A percentile compares a stretch with the other conserved stretches of the same genome.
phyloP scores from a whole-genome alignment of 1,140 invertebrate genomes.

The Centruroides vittatus region DNA sequence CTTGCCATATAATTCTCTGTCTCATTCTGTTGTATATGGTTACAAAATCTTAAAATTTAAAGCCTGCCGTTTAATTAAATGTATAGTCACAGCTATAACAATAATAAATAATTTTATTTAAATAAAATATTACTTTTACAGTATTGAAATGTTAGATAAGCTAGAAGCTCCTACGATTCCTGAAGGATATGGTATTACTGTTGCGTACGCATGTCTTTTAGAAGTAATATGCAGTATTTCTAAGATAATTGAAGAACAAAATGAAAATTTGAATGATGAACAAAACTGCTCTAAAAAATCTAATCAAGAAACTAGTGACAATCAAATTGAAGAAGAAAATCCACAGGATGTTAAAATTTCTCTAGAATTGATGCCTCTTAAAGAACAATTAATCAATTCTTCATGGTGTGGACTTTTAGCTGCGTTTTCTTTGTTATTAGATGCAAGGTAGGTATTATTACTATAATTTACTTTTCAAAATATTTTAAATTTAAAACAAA shows the following conservation, averaged over 20 bases:
- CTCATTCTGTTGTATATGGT: no score
- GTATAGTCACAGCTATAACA: no score
- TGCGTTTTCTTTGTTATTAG: slow-evolving; percentile 76
- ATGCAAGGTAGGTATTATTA: slow-evolving; percentile 53
- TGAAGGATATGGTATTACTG: slow-evolving; percentile 88
- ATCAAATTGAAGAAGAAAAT: no score
- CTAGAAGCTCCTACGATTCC: slow-evolving; percentile 80
- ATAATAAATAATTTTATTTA: not conserved
- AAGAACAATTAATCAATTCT: slow-evolving; percentile 68
- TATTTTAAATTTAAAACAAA: not conserved
- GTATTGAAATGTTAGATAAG: slow-evolving; percentile 89
- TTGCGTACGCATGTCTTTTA: slow-evolving; percentile 80
- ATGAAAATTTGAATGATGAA: slow-evolving; percentile 22
- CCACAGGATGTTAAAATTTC: no score
- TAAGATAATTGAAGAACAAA: slow-evolving; percentile 12
- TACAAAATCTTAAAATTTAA: no score
- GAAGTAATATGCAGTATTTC: slow-evolving; percentile 45
- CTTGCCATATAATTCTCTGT: no score
- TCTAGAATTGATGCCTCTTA: not conserved
- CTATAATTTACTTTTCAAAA: not conserved
- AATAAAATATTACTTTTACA: slow-evolving; percentile 31
- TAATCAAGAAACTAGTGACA: not conserved
- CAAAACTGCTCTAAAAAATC: not conserved
- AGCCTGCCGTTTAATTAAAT: no score
- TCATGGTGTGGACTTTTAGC: slow-evolving; percentile 89